phyloP scores from a whole-genome alignment of 2,888 invertebrate genomes.

The Sarcophaga variegata region DNA sequence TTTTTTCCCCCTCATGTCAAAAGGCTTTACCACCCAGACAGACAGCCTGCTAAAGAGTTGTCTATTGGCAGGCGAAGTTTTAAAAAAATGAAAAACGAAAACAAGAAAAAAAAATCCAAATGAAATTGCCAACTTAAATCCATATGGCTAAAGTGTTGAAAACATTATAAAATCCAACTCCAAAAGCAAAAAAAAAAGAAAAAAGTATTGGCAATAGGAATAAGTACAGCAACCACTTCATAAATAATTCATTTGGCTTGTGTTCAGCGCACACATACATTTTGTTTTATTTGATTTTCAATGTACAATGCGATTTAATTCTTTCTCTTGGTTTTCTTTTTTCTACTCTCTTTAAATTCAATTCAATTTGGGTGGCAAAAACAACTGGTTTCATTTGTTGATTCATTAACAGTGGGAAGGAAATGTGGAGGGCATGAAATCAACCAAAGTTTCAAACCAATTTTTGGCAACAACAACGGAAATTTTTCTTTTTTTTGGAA shows the following conservation, averaged over 20 bases:
- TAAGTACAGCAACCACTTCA: slow-evolving; percentile 77
- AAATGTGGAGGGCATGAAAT: no score
- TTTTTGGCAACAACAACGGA: no score
- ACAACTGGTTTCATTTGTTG: slow-evolving; percentile 65
- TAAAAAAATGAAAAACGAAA: not conserved
- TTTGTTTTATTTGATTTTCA: slow-evolving; percentile 69
- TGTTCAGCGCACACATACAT: slow-evolving; percentile 53
- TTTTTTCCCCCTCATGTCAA: no score
- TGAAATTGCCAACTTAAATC: not conserved
- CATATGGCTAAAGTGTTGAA: no score
- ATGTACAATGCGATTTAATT: slow-evolving; percentile 42
- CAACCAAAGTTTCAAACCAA: no score
- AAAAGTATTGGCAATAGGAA: not conserved
- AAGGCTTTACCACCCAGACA: no score
- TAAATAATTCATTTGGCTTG: slow-evolving; percentile 81
- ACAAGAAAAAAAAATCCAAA: not conserved
- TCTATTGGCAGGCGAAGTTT: no score
- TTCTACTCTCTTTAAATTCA: slow-evolving; percentile 8
- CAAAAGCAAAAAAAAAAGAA: not conserved
- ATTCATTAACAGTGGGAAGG: slow-evolving; percentile 16
- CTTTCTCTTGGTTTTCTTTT: slow-evolving; percentile 1
- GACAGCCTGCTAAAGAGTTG: no score
- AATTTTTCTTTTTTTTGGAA: no score
- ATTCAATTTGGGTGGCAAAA: slow-evolving; percentile 48
- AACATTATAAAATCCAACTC: no score